Base-by-base conservation (phyloP, 2,888 invertebrate genomes). In the Epinotia bilunana region DNA sequence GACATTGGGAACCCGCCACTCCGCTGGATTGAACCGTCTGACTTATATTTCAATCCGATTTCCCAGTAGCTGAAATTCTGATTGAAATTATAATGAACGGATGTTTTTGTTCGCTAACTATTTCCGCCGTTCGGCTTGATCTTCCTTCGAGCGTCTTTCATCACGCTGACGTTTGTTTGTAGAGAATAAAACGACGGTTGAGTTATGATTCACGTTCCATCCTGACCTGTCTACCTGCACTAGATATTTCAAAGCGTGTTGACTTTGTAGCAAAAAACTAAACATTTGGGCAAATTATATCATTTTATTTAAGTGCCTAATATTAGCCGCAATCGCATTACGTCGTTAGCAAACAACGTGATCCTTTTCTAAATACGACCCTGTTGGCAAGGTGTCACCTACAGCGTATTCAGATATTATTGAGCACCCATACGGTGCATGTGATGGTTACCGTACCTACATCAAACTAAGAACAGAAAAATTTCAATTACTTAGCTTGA, bases 71-170 rank as follows among this genome's bases (percentile, higher is more conserved):
- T 13, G 28, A 28, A 58, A 65, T 28, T 72, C 18, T 4, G 74
- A 74, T 74, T 64, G 74, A 71, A 43, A 74, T 68, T 55, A 68
- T 64, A 70, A 53, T 70, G 49, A 39, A 70, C 74, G 63, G 74
- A 74, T 70, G 74, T 63, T 74, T 74, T 73, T 77, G 65, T 80
- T 81, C 79, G 80, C 72, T 80, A 74, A 80, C 80, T 81, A 70
- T 77, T 76, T 78, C 55, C 79, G 78, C 73, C 74, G 70, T 72
- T 76, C 77, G 80, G 80, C 78, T 74, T 76, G 78, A 60, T 73
- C 75, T 80, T 80, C 76, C 77, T 77, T 74, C 70, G 69, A 63
- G 58, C 74, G 69, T 74, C 55, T 69, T 53, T 74, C 74, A 70
- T 74, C 74, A 73, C 61, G 63, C 74, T 74, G 74, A 74, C 74